Evolutionary conservation across 2,888 invertebrate genomes (phyloP).

Genomic region (Deroplatys truncata): DNA sequence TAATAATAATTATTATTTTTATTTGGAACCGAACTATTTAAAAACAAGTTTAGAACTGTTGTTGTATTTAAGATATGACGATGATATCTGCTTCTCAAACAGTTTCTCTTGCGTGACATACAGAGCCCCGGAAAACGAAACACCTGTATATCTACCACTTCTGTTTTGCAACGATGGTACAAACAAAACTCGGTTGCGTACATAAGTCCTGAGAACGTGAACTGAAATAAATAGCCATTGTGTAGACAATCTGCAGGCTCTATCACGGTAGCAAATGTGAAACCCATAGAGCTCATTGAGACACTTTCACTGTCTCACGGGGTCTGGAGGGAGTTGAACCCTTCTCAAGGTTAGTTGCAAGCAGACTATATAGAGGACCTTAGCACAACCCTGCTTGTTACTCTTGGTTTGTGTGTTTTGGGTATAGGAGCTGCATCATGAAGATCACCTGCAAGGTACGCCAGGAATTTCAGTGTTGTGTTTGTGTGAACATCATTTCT

Average conservation of each 20-base stretch:
- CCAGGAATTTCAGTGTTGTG: neutral
- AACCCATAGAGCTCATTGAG: conserved; percentile 19
- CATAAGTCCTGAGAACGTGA: neutral
- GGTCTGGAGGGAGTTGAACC: neutral
- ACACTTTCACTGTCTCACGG: conserved; percentile 29
- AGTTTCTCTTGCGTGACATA: neutral
- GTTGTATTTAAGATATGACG: no score
- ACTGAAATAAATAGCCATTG: neutral
- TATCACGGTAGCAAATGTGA: neutral
- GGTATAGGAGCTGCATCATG: neutral
- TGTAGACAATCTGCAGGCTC: neutral
- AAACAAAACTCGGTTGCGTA: neutral
- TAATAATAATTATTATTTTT: no score
- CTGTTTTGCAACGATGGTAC: neutral
- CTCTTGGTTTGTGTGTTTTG: neutral
- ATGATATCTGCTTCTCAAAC: neutral
- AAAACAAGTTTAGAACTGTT: no score
- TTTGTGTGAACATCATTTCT: neutral
- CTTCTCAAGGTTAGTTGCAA: conserved; percentile 11
- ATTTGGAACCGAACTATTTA: no score
- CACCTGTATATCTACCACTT: neutral
- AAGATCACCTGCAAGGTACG: conserved; percentile 14
- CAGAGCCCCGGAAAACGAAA: neutral
- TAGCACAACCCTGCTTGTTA: neutral
- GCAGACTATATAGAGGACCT: conserved; percentile 24